Evolutionary conservation across 2,113 vertebrate genomes (phyloP).

Genomic region (Dermatemys mawii): DNA sequence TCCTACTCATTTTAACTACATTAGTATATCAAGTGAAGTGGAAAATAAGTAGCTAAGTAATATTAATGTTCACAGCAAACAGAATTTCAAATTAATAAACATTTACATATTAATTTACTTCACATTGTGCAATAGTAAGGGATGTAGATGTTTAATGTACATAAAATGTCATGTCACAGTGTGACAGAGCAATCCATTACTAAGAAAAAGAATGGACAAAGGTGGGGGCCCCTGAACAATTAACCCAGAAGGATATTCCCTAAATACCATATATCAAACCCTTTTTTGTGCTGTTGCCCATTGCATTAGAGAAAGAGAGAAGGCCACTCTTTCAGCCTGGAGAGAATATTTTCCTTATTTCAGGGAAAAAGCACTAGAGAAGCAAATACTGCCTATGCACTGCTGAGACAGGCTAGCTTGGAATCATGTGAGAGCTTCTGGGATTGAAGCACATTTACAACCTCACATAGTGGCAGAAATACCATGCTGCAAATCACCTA

Average conservation of each 20-base stretch:
- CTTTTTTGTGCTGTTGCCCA: not conserved
- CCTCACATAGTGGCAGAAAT: not conserved
- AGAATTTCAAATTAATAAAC: conserved; percentile 69
- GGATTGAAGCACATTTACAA: not conserved
- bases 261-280: not conserved
- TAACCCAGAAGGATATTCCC: accelerated
- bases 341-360: not conserved
- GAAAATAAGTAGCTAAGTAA: conserved; percentile 66
- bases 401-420: not conserved
- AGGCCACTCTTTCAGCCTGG: not conserved
- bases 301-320: not conserved
- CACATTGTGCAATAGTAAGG: conserved; percentile 19
- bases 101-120: conserved; percentile 50
- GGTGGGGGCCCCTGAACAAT: not conserved
- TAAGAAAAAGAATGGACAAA: not conserved
- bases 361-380: not conserved
- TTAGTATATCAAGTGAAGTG: conserved; percentile 41
- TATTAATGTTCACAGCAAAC: conserved; percentile 50
- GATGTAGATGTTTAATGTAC: conserved; percentile 2
- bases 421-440: not conserved
- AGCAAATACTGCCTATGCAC: not conserved
- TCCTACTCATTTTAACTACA: conserved; percentile 61
- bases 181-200: not conserved
- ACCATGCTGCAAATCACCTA: not conserved
- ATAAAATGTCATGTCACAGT: conserved; percentile 17